These are phyloP conservation scores for Yponomeuta sedellus DNA, from an alignment of 2,888 invertebrate genomes.

Conservation along the genomic window DNA sequence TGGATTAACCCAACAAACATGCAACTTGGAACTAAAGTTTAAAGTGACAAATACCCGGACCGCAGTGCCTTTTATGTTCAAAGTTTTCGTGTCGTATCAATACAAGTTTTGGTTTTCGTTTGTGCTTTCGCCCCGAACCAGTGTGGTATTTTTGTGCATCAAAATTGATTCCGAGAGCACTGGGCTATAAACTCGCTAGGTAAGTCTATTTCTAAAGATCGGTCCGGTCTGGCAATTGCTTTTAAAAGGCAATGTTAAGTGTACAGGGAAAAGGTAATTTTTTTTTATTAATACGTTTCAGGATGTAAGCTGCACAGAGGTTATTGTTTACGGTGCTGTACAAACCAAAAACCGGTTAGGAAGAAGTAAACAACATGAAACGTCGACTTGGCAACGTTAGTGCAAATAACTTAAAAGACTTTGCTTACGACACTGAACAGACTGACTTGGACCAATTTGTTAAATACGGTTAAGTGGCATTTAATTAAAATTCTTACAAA, in stretches of 20 bases:
- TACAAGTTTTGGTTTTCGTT: background rate
- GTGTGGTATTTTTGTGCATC: constrained; percentile 13
- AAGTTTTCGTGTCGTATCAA: background rate
- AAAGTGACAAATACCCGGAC: background rate
- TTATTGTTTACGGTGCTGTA: background rate
- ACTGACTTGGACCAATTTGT: too few relatives aligned
- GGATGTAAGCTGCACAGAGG: background rate
- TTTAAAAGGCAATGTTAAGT: too few relatives aligned
- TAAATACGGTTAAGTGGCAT: too few relatives aligned
- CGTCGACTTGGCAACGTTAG: background rate
- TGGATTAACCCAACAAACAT: background rate
- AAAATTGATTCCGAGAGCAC: constrained; percentile 13
- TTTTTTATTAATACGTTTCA: background rate
- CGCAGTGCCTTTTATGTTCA: background rate
- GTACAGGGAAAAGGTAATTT: background rate
- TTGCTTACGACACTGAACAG: too few relatives aligned
- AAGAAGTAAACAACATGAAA: background rate
- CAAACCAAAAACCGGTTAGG: background rate
- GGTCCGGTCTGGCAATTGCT: background rate
- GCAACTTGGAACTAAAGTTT: background rate
- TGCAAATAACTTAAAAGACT: background rate
- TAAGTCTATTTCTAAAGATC: constrained; percentile 3
- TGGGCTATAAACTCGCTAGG: constrained; percentile 9
- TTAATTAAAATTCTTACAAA: too few relatives aligned
- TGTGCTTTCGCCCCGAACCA: background rate